phyloP scores from a whole-genome alignment of 2,113 vertebrate genomes.

The Phasianus colchicus region DNA sequence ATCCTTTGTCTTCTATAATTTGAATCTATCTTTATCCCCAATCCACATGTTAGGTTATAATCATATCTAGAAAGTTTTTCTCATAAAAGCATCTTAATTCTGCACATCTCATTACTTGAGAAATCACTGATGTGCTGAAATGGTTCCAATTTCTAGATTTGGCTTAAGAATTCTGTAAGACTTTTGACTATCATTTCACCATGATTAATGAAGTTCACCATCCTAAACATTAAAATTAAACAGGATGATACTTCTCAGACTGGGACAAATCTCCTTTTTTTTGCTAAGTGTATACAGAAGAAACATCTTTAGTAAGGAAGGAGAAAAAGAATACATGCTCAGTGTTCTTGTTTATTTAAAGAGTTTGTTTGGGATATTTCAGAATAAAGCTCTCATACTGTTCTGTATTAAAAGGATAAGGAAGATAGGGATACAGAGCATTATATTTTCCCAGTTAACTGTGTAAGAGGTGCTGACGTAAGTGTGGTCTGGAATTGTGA shows the following conservation, averaged over 20 bases:
- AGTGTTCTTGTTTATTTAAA: neutral
- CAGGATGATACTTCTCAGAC: neutral
- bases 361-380: neutral
- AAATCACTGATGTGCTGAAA: neutral
- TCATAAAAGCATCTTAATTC: neutral
- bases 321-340: neutral
- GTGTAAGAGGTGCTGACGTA: neutral
- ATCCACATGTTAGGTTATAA: neutral
- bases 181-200: neutral
- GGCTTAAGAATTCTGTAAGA: neutral
- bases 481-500: neutral
- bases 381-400: neutral
- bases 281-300: neutral
- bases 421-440: neutral
- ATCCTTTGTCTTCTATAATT: rapidly evolving
- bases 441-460: neutral
- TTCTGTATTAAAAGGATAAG: neutral
- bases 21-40: neutral
- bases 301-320: neutral
- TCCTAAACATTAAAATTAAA: neutral
- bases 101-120: neutral
- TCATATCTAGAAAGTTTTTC: neutral
- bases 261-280: neutral
- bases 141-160: neutral
- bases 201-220: neutral